These are phyloP conservation scores for Zelostemma sp. DNA, from an alignment of 1,140 invertebrate species.

Conservation along the genomic window DNA sequence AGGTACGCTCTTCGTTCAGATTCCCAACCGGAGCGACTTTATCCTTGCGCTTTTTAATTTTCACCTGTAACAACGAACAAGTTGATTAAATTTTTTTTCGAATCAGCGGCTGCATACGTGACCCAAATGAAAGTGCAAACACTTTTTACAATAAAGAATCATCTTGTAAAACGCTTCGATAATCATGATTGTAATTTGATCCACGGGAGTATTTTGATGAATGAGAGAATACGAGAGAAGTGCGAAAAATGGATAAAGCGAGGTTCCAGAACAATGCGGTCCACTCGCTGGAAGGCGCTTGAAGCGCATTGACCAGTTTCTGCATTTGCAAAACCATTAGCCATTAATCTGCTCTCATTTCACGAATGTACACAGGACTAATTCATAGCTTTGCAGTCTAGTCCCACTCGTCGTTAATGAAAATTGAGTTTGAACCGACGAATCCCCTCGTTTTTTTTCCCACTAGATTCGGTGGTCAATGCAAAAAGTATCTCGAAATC, in stretches of 20 bases:
- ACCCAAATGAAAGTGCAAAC: no score
- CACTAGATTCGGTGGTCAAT: no score
- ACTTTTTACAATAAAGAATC: no score
- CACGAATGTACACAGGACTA: slow-evolving; percentile 55
- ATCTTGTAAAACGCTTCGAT: no score
- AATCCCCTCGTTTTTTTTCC: slow-evolving; percentile 25
- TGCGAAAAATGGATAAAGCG: no score
- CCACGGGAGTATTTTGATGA: no score
- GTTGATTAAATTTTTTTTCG: no score
- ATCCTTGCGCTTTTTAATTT: slow-evolving; percentile 77
- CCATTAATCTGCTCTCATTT: slow-evolving; percentile 58
- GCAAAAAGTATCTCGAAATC: no score
- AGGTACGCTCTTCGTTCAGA: slow-evolving; percentile 74
- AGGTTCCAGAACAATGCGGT: no score
- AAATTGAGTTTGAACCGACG: slow-evolving; percentile 44
- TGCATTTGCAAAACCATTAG: slow-evolving; percentile 50
- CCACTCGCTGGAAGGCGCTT: slow-evolving; percentile 25
- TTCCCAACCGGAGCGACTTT: slow-evolving; percentile 72
- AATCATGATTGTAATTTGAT: no score
- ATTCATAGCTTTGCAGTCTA: slow-evolving; percentile 58
- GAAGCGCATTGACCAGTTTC: slow-evolving; percentile 54
- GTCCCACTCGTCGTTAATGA: slow-evolving; percentile 51
- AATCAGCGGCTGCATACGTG: no score
- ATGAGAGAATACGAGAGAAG: no score
- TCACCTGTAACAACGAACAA: slow-evolving; percentile 63